Evolutionary conservation across 2,797 vertebrate genomes (phyloP).

Genomic region (Rhodeus uyekii): DNA sequence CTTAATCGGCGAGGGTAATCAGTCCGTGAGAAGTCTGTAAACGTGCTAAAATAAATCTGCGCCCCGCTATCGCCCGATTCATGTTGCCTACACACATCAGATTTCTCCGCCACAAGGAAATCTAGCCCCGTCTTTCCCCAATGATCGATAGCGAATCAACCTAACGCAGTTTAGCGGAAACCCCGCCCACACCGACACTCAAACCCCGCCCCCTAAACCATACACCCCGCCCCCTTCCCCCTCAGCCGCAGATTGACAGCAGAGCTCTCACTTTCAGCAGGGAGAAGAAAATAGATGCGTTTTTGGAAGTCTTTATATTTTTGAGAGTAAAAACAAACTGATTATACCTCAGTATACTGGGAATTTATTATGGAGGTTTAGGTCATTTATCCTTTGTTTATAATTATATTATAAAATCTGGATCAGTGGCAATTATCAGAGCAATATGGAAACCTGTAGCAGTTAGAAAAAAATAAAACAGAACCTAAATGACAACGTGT

Average conservation of each 20-base stretch:
- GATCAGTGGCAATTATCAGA: too few relatives aligned
- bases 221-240: constrained; percentile 43
- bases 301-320: background rate
- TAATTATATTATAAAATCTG: background rate
- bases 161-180: constrained; percentile 77
- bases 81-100: constrained; percentile 65
- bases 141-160: constrained; percentile 82
- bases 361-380: background rate
- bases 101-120: constrained; percentile 59
- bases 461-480: background rate
- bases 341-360: background rate
- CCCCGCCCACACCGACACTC: constrained; percentile 69
- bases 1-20: constrained; percentile 4
- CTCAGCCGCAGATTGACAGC: constrained; percentile 18
- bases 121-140: constrained; percentile 65
- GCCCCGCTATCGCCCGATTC: constrained; percentile 59
- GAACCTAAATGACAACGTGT: background rate
- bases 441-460: background rate
- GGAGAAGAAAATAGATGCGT: background rate
- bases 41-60: constrained; percentile 58
- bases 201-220: constrained; percentile 47
- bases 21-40: constrained; percentile 54
- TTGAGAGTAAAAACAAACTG: background rate
- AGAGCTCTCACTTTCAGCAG: constrained; percentile 18
- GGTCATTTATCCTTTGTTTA: background rate